These are phyloP conservation scores for Eustalomyia histrio DNA, from an alignment of 2,888 invertebrate genomes.

Conservation along the genomic window DNA sequence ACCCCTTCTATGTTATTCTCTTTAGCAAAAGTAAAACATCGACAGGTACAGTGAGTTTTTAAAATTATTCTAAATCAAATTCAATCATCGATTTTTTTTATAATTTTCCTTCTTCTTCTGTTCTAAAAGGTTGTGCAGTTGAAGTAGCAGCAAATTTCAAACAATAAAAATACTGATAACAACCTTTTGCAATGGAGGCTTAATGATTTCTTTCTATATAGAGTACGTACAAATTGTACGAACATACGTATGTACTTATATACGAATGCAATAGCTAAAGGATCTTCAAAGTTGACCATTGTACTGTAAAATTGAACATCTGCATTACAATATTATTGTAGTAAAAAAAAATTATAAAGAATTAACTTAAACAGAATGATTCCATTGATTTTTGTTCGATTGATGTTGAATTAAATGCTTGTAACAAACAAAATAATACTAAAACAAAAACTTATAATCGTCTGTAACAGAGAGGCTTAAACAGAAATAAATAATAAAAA, in stretches of 20 bases:
- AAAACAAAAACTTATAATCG: slow-evolving; percentile 41
- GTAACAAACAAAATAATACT: slow-evolving; percentile 47
- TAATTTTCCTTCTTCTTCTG: neutral
- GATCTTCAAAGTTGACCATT: slow-evolving; percentile 59
- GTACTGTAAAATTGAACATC: slow-evolving; percentile 62
- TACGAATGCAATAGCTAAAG: slow-evolving; percentile 16
- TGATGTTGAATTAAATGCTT: slow-evolving; percentile 52
- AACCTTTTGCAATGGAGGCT: slow-evolving; percentile 44
- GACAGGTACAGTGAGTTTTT: slow-evolving; percentile 20
- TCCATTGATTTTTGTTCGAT: slow-evolving; percentile 52
- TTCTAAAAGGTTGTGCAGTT: neutral
- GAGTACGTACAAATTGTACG: neutral
- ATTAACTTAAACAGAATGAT: slow-evolving; percentile 50
- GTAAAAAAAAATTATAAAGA: slow-evolving; percentile 24
- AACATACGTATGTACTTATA: slow-evolving; percentile 1
- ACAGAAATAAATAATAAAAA: slow-evolving; percentile 32
- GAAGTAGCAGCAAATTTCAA: slow-evolving; percentile 25
- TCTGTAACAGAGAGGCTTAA: slow-evolving; percentile 40
- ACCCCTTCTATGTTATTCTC: neutral
- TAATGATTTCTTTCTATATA: slow-evolving; percentile 46
- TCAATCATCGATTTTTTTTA: slow-evolving; percentile 34
- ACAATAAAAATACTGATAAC: slow-evolving; percentile 51
- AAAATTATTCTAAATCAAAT: slow-evolving; percentile 56
- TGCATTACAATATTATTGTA: slow-evolving; percentile 49
- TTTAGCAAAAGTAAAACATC: neutral